phyloP scores from a whole-genome alignment of 2,797 vertebrate genomes.

The Phrynocephalus forsythii region DNA sequence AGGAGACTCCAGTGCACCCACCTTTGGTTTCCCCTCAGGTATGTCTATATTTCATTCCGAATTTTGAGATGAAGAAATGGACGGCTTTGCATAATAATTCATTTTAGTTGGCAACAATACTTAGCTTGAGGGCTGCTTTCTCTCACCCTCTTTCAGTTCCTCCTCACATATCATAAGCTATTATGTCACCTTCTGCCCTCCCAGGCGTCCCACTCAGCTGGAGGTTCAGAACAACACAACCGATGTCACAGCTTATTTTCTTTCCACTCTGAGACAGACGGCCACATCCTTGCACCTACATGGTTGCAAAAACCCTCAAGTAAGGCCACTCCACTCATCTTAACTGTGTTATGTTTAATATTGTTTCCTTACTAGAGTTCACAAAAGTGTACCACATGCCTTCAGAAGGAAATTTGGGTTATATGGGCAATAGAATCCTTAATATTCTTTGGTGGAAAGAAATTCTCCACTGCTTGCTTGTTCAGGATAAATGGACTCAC shows the following conservation, averaged over 20 bases:
- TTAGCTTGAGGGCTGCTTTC: conserved; percentile 8
- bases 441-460: not conserved
- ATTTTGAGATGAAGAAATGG: not conserved
- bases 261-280: conserved; percentile 57
- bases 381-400: not conserved
- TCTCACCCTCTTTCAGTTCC: conserved; percentile 27
- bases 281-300: conserved; percentile 46
- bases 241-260: conserved; percentile 36
- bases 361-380: not conserved
- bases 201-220: conserved; percentile 1
- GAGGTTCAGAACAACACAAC: conserved; percentile 5
- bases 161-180: conserved; percentile 31
- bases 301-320: conserved; percentile 48
- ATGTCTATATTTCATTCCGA: conserved; percentile 18
- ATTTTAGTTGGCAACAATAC: not conserved
- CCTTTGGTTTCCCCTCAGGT: not conserved
- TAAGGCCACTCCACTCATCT: conserved; percentile 34
- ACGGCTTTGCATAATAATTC: not conserved
- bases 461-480: not conserved
- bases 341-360: conserved; percentile 37
- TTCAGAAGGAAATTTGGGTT: not conserved
- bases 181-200: conserved; percentile 24
- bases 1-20: not conserved
- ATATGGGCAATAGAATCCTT: not conserved
- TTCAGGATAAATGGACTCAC: not conserved